phyloP scores from a whole-genome alignment of 2,888 invertebrate genomes.

The Apodemia zela region DNA sequence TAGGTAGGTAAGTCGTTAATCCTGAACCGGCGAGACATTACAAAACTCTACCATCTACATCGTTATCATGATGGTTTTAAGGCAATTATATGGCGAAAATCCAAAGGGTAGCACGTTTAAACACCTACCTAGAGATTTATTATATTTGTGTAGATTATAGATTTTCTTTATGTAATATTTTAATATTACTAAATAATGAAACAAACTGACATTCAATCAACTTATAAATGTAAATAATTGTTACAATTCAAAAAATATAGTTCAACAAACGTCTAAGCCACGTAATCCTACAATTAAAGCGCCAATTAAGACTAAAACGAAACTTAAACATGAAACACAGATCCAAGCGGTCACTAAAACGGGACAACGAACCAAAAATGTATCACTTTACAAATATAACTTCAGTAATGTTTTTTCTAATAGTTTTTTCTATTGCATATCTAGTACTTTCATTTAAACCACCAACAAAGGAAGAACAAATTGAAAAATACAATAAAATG shows the following conservation, averaged over 20 bases:
- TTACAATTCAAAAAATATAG: neutral
- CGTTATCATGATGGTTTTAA: no score
- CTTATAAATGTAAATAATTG: neutral
- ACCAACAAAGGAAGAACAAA: conserved; percentile 59
- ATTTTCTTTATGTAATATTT: no score
- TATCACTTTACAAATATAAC: neutral
- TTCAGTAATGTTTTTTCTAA: neutral
- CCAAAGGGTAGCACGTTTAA: no score
- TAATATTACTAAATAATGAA: neutral
- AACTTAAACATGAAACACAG: neutral
- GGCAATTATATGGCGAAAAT: no score
- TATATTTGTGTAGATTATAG: no score
- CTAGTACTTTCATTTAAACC: conserved; percentile 53
- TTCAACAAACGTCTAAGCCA: neutral
- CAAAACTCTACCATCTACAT: no score
- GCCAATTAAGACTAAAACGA: conserved; percentile 6
- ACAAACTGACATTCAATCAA: neutral
- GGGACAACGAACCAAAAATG: neutral
- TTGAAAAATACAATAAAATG: conserved; percentile 50
- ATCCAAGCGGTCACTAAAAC: neutral
- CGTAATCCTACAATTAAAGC: conserved; percentile 11
- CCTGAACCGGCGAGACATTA: no score
- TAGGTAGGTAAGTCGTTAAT: no score
- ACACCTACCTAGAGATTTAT: no score
- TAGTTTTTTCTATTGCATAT: conserved; percentile 23